phyloP scores from a whole-genome alignment of 1,140 invertebrate genomes.

The Bursaphelenchus mucronatus region DNA sequence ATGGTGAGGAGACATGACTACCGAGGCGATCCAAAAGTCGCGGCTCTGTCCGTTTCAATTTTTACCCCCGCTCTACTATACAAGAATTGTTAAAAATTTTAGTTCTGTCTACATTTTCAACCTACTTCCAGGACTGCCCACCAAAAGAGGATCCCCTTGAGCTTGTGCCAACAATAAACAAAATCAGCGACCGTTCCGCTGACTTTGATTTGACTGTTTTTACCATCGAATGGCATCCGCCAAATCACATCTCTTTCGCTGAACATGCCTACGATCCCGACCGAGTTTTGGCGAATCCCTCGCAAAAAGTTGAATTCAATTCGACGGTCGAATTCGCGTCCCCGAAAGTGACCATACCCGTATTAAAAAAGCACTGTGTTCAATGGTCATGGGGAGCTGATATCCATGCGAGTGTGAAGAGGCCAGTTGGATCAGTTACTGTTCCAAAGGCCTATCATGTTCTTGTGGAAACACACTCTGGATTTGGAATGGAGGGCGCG shows the following conservation, averaged over 20 bases:
- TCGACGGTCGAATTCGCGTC: too few species aligned
- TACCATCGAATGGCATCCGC: constrained; percentile 92
- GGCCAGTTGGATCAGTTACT: constrained; percentile 72
- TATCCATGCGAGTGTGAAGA: constrained; percentile 80
- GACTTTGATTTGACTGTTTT: constrained; percentile 86
- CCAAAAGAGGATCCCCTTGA: constrained; percentile 48
- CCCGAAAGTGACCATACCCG: too few species aligned
- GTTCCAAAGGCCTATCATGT: constrained; percentile 89
- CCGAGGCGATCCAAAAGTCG: too few species aligned
- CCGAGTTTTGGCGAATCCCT: constrained; percentile 74
- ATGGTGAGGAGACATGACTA: too few species aligned
- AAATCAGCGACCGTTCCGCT: constrained; percentile 72
- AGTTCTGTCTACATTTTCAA: too few species aligned
- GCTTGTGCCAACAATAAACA: constrained; percentile 78
- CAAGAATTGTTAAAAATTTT: too few species aligned
- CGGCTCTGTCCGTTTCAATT: too few species aligned
- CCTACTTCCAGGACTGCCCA: constrained; percentile 43
- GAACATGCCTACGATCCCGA: constrained; percentile 60
- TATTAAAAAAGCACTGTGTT: constrained; percentile 78
- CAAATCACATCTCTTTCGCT: constrained; percentile 85
- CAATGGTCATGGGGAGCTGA: constrained; percentile 89
- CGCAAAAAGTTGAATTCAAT: too few species aligned
- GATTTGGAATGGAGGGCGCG: constrained; percentile 66
- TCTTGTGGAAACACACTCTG: constrained; percentile 91
- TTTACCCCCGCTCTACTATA: too few species aligned